A percentile compares a stretch with the other conserved stretches of the same genome.
Evolutionary conservation across 2,888 invertebrate species (phyloP).

Genomic region (Morpho helenor): DNA sequence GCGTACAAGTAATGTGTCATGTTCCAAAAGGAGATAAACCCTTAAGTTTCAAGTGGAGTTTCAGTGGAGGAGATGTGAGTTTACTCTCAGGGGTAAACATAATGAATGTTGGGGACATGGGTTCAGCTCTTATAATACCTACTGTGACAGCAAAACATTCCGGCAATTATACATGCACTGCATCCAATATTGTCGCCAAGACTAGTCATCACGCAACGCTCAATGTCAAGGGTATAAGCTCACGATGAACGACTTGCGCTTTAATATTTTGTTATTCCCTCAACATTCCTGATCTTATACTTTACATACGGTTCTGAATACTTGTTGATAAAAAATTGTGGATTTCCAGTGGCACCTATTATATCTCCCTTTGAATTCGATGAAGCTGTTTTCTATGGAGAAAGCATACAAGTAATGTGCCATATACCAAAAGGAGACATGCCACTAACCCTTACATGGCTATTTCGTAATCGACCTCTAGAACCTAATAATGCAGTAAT

Average conservation of each 20-base stretch:
- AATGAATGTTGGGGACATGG: slow-evolving; percentile 81
- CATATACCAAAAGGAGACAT: slow-evolving; percentile 83
- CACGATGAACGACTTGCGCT: slow-evolving; percentile 52
- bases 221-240: slow-evolving; percentile 80
- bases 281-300: slow-evolving; percentile 18
- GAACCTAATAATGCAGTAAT: slow-evolving; percentile 61
- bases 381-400: slow-evolving; percentile 76
- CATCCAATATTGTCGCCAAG: slow-evolving; percentile 81
- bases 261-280: slow-evolving; percentile 46
- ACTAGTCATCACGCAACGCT: slow-evolving; percentile 80
- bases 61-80: slow-evolving; percentile 81
- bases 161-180: slow-evolving; percentile 84
- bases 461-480: slow-evolving; percentile 79
- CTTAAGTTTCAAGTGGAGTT: slow-evolving; percentile 86
- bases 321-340: slow-evolving; percentile 32
- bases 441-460: slow-evolving; percentile 85
- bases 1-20: slow-evolving; percentile 79
- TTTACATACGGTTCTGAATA: slow-evolving; percentile 14
- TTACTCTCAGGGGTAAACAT: slow-evolving; percentile 80
- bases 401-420: slow-evolving; percentile 79
- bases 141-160: slow-evolving; percentile 83
- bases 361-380: slow-evolving; percentile 80
- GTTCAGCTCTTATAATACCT: slow-evolving; percentile 84
- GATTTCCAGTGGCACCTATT: slow-evolving; percentile 77
- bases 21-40: slow-evolving; percentile 85